phyloP scores from a whole-genome alignment of 2,797 vertebrate species.

The Neopelma chrysocephalum region DNA sequence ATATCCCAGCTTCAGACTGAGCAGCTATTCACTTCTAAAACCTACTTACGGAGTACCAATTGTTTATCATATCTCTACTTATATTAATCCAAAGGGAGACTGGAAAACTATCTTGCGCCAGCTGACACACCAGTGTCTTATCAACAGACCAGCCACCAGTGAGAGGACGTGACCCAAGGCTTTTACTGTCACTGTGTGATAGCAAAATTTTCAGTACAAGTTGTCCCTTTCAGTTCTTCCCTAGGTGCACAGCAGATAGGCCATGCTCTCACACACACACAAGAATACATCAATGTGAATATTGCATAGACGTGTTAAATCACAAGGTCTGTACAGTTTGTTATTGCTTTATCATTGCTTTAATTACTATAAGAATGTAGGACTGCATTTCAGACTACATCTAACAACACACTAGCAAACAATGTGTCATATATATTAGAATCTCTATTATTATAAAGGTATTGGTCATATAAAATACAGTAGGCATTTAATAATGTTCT shows the following conservation, averaged over 20 bases:
- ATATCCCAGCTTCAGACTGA: not conserved
- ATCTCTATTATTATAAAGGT: not conserved
- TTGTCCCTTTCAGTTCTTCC: not conserved
- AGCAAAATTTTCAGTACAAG: not conserved
- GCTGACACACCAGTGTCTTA: not conserved
- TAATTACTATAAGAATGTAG: not conserved
- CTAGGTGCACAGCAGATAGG: not conserved
- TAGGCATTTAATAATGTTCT: not conserved
- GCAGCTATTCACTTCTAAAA: not conserved
- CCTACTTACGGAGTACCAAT: not conserved
- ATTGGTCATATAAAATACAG: not conserved
- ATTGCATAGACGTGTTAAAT: not conserved
- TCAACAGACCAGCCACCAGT: not conserved
- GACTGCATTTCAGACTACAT: not conserved
- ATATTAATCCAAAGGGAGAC: not conserved
- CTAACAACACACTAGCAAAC: not conserved
- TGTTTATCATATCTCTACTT: not conserved
- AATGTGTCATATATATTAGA: rapidly evolving
- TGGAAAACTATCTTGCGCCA: not conserved
- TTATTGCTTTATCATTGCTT: not conserved
- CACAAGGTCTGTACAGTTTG: not conserved
- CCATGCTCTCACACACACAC: not conserved
- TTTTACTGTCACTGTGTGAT: not conserved
- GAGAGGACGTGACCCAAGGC: not conserved
- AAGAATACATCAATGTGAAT: not conserved